A percentile compares a stretch with the other conserved stretches of the same genome.
Evolutionary conservation across 2,888 invertebrate species (phyloP).

Genomic region (Megamerina dolium): DNA sequence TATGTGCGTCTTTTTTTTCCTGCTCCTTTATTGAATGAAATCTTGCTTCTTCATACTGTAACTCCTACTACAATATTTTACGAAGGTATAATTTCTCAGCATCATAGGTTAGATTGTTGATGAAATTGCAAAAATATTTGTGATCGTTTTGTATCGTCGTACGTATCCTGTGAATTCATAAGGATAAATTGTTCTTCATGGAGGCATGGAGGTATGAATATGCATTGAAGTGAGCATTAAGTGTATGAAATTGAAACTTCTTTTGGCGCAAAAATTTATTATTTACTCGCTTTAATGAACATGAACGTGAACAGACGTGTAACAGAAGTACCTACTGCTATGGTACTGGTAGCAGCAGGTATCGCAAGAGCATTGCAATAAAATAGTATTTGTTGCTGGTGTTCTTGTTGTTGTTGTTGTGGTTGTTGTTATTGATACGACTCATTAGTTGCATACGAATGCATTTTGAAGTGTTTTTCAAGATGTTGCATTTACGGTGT

Average conservation of each 20-base stretch:
- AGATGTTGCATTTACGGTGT: conserved; percentile 11
- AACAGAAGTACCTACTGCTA: neutral
- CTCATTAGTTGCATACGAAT: conserved; percentile 44
- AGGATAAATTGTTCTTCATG: no score
- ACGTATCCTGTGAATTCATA: no score
- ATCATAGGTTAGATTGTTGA: conserved; percentile 1
- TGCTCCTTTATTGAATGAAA: no score
- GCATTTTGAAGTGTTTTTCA: conserved; percentile 32
- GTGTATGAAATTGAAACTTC: neutral
- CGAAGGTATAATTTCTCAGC: no score
- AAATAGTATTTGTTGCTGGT: conserved; percentile 12
- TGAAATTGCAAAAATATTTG: conserved; percentile 8
- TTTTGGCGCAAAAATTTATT: conserved; percentile 22
- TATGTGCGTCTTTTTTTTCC: no score
- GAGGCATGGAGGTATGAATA: no score
- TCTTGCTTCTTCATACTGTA: no score
- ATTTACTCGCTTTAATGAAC: conserved; percentile 46
- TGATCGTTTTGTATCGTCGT: no score
- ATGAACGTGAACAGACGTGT: no score
- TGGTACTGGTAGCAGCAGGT: neutral
- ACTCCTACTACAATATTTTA: no score
- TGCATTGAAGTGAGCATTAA: no score
- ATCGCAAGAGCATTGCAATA: no score
- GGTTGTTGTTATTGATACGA: conserved; percentile 36
- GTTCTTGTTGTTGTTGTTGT: conserved; percentile 15